Base-by-base conservation (phyloP, 2,888 invertebrate genomes). In the Phania funesta region DNA sequence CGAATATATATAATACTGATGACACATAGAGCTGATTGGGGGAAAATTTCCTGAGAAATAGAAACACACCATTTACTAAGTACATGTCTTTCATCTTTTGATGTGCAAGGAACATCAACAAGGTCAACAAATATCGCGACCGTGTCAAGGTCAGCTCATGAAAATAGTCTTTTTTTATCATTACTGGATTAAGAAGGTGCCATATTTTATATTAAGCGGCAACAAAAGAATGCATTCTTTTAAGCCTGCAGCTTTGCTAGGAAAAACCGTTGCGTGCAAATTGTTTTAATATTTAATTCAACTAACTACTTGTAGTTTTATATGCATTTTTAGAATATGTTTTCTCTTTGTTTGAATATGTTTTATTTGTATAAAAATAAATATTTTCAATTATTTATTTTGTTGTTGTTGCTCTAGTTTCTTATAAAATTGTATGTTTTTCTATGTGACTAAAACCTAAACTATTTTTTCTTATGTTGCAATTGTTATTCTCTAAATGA, bases 171-270 rank as follows among this genome's bases (percentile, higher is more conserved):
- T n/a, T n/a, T n/a, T n/a, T 26, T 26, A 26, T 5, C 26, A 26
- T 26, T 26, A 13, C 41, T 18, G 20, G 41, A 35, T 7, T 44
- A 18, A 44, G n/a, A 44, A 16, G 3, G 5, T 44, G 2, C 35
- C 9, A 22, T 58, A 35, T 35, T 0, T 16, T 13, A 6, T 44
- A 26, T 11, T 13, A 60, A 41, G 24, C 44, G 22, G 9, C 8
- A 38, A 26, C 18, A 52, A 52, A 76, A 62, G 68, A 76, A 76
- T 68, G 76, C 76, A 76, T 52, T 44, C 76, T 68, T 76, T 75
- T 67, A 67, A 50, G 16, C 11, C 22, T 44, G 20, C 18, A n/a
- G 24, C 11, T 22, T 50, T 16, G 29, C 1, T 18, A 24, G 18
- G 18, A 48, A 11, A 9, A 29, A 6, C 38, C n/a, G 29, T 13